Percentiles rank a stretch among this genome's conserved stretches.
phyloP scores from a whole-genome alignment of 2,797 vertebrate genomes.

The Melanotaenia maccullochi region DNA sequence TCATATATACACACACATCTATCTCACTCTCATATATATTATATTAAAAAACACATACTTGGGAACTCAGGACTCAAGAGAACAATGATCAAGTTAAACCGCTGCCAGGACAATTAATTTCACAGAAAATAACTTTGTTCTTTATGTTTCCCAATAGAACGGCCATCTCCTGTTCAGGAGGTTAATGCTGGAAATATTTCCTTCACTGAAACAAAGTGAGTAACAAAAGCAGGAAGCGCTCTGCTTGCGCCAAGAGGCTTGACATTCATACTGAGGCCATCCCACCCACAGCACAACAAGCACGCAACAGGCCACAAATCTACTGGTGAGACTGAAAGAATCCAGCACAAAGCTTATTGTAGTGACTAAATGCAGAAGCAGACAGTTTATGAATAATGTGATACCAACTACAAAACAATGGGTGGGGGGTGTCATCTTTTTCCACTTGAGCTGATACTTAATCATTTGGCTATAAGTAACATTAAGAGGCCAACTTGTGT shows the following conservation, averaged over 20 bases:
- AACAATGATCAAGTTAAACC: background rate
- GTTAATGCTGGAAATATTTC: conserved; percentile 9
- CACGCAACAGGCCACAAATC: background rate
- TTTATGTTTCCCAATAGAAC: background rate
- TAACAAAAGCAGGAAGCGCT: conserved; percentile 72
- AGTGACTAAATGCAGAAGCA: background rate
- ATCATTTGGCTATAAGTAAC: background rate
- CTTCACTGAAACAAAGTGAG: conserved; percentile 8
- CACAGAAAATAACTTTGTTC: background rate
- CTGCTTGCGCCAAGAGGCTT: conserved; percentile 44
- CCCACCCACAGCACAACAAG: conserved; percentile 1
- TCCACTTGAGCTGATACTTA: background rate
- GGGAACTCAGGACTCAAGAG: background rate
- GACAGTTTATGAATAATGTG: background rate
- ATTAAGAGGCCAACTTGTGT: background rate
- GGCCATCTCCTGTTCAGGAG: background rate
- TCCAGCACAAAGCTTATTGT: background rate
- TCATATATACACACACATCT: background rate
- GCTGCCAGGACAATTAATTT: background rate
- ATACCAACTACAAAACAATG: background rate
- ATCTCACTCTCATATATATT: background rate
- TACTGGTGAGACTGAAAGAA: background rate
- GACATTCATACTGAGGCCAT: conserved; percentile 31
- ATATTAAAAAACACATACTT: background rate
- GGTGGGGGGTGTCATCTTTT: background rate